These are phyloP conservation scores for Echinometra lucunter DNA, from an alignment of 53 echinoderm and acorn worm genomes.

Conservation along the genomic window DNA sequence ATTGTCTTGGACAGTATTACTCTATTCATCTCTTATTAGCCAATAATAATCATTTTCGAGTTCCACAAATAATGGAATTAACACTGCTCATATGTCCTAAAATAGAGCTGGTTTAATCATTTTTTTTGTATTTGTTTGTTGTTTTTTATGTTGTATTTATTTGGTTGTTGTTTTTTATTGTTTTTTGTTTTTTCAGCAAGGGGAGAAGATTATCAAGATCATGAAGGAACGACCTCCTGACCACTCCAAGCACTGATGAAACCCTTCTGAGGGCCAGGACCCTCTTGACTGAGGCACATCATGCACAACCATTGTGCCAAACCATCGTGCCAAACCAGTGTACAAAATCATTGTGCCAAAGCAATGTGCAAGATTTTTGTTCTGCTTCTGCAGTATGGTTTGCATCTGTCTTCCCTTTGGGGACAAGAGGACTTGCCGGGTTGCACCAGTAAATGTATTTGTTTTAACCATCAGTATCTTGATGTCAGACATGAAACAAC, in stretches of 20 bases:
- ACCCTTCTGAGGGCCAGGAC: not conserved
- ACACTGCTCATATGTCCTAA: too few species aligned
- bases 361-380: not conserved
- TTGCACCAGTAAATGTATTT: not conserved
- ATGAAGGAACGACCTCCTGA: not conserved
- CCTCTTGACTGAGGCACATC: too few species aligned
- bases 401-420: not conserved
- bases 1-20: too few species aligned
- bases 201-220: conserved; percentile 33
- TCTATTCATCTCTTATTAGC: too few species aligned
- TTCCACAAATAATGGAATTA: too few species aligned
- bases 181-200: conserved; percentile 1
- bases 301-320: not conserved
- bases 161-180: not conserved
- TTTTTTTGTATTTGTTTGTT: too few species aligned
- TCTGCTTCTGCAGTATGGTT: not conserved
- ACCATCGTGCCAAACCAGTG: not conserved
- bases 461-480: not conserved
- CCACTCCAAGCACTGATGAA: not conserved
- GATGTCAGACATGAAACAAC: not conserved
- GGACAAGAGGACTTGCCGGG: not conserved
- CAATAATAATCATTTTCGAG: too few species aligned
- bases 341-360: not conserved
- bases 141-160: not conserved
- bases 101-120: too few species aligned